Evolutionary conservation across 2,797 vertebrate species (phyloP).

Genomic region (Rhinoraja longicauda): DNA sequence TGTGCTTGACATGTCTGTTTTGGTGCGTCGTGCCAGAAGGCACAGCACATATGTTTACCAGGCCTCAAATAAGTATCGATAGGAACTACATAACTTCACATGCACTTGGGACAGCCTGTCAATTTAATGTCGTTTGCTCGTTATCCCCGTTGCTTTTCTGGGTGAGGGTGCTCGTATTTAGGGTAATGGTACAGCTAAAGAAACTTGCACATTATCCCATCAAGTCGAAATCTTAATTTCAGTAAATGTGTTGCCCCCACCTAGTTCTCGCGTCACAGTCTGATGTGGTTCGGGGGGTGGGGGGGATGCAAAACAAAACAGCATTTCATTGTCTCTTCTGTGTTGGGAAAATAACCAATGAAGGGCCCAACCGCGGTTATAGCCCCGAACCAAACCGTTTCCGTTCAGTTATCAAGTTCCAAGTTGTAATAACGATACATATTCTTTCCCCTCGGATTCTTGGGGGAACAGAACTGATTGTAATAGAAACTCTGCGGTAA

Average conservation of each 20-base stretch:
- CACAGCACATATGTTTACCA: not conserved
- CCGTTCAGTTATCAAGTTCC: not conserved
- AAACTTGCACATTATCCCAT: not conserved
- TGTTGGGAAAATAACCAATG: not conserved
- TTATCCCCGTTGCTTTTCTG: not conserved
- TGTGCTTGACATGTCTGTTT: not conserved
- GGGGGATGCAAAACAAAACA: not conserved
- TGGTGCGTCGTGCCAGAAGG: not conserved
- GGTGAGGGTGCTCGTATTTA: not conserved
- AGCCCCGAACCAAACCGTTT: not conserved
- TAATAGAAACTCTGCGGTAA: not conserved
- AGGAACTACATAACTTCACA: not conserved
- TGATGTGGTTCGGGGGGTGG: not conserved
- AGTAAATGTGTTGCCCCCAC: not conserved
- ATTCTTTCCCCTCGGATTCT: not conserved
- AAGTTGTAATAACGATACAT: not conserved
- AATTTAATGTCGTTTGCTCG: not conserved
- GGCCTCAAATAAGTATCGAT: not conserved
- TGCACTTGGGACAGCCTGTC: no score
- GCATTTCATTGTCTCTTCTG: not conserved
- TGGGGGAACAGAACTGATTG: not conserved
- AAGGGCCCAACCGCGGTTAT: not conserved
- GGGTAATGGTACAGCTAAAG: not conserved
- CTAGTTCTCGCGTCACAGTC: not conserved
- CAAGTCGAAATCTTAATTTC: not conserved